phyloP scores from a whole-genome alignment of 2,888 invertebrate species.

The Dryococelus australis region DNA sequence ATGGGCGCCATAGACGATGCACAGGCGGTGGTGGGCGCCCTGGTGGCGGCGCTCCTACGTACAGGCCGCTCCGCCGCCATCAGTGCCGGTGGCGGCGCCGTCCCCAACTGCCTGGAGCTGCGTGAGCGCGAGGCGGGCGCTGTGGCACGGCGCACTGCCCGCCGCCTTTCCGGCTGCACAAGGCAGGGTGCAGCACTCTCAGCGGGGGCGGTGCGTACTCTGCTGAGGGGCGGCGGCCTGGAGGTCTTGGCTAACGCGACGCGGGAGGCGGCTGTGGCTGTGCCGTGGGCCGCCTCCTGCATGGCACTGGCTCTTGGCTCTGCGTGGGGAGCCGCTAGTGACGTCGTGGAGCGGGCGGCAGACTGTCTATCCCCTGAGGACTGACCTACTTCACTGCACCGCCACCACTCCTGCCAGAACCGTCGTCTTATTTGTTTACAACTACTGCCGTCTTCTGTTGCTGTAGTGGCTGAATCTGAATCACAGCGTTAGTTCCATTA shows the following conservation, averaged over 20 bases:
- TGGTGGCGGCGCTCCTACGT: neutral
- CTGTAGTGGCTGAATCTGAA: too few species aligned
- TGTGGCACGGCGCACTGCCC: neutral
- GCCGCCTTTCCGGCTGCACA: neutral
- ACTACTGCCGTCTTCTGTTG: too few species aligned
- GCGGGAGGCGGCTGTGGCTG: neutral
- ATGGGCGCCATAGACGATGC: conserved; percentile 1
- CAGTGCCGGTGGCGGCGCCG: neutral
- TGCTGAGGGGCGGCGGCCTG: neutral
- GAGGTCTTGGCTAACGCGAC: neutral
- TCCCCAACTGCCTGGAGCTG: neutral
- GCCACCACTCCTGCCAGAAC: too few species aligned
- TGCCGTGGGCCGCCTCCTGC: neutral
- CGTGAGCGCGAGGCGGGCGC: neutral
- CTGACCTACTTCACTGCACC: neutral
- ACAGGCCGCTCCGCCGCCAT: neutral
- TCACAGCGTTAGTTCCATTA: too few species aligned
- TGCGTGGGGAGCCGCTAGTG: neutral
- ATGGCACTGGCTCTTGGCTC: neutral
- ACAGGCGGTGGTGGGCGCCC: neutral
- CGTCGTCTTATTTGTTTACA: too few species aligned
- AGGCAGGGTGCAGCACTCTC: neutral
- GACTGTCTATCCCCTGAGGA: neutral
- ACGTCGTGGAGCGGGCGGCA: neutral
- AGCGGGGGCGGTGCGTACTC: neutral